A percentile compares a stretch with the other conserved stretches of the same genome.
Conservation (phyloP, 1,140 invertebrate species). For the Drosophila lacteicornis region DNA sequence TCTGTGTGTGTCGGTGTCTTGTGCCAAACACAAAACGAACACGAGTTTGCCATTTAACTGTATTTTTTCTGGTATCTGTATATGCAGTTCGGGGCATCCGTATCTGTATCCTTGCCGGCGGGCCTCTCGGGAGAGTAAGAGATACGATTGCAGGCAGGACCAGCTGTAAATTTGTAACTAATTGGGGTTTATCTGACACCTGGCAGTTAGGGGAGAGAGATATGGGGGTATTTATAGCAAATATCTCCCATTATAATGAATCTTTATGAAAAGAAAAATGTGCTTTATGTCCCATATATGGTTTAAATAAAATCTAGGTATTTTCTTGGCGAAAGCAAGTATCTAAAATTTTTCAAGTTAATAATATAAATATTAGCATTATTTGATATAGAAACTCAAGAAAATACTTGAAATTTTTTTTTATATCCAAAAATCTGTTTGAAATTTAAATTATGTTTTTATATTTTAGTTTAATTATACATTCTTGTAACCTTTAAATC, state of each 20-base stretch:
- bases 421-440: no score
- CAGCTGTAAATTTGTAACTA: conserved; percentile 68
- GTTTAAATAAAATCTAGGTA: no score
- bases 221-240: not conserved
- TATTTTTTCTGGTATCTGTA: conserved; percentile 28
- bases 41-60: conserved; percentile 73
- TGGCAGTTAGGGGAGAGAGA: not conserved
- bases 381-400: no score
- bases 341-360: no score
- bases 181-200: conserved; percentile 63
- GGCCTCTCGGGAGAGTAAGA: conserved; percentile 28
- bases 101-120: conserved; percentile 26
- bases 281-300: no score
- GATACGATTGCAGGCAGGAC: conserved; percentile 36
- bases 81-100: conserved; percentile 28
- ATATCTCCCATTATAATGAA: conserved; percentile 1
- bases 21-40: conserved; percentile 53
- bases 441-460: not conserved
- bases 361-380: no score
- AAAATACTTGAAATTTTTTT: no score
- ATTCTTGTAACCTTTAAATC: not conserved
- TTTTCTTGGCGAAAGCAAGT: no score
- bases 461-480: not conserved
- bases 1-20: conserved; percentile 20
- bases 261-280: not conserved